phyloP scores from a whole-genome alignment of 2,113 vertebrate genomes.

The Aspidoscelis tigris region DNA sequence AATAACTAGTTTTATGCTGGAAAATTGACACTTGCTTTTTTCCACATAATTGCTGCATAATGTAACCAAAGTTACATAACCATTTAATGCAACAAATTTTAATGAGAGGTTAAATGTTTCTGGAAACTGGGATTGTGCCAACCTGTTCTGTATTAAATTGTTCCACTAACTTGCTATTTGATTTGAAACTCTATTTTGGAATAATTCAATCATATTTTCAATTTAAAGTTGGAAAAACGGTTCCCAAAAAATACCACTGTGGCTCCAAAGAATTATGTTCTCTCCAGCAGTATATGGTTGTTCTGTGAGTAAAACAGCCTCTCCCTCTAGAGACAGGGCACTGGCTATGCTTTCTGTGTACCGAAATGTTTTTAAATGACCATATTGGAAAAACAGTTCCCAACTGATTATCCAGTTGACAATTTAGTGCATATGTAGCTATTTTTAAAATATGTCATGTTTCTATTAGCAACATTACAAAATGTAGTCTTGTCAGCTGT shows the following conservation, averaged over 20 bases:
- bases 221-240: constrained; percentile 48
- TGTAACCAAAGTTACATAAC: constrained; percentile 71
- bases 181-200: constrained; percentile 53
- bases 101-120: constrained; percentile 44
- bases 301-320: constrained; percentile 38
- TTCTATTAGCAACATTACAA: constrained; percentile 73
- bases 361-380: constrained; percentile 68
- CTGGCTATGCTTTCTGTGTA: constrained; percentile 66
- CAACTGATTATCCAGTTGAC: constrained; percentile 76
- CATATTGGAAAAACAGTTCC: constrained; percentile 72
- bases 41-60: constrained; percentile 49
- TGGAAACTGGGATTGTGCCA: constrained; percentile 73
- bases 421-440: constrained; percentile 69
- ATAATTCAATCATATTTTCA: constrained; percentile 13
- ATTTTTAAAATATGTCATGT: constrained; percentile 73
- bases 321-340: constrained; percentile 59
- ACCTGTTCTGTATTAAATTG: constrained; percentile 57
- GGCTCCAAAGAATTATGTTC: constrained; percentile 49
- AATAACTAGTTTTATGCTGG: constrained; percentile 49
- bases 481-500: constrained; percentile 67
- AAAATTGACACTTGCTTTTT: constrained; percentile 53
- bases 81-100: constrained; percentile 55
- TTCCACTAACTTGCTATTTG: constrained; percentile 51
- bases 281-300: constrained; percentile 36
- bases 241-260: constrained; percentile 49